A percentile compares a stretch with the other conserved stretches of the same genome.
phyloP scores from a whole-genome alignment of 2,113 vertebrate genomes.

The Siphamia tubifer region DNA sequence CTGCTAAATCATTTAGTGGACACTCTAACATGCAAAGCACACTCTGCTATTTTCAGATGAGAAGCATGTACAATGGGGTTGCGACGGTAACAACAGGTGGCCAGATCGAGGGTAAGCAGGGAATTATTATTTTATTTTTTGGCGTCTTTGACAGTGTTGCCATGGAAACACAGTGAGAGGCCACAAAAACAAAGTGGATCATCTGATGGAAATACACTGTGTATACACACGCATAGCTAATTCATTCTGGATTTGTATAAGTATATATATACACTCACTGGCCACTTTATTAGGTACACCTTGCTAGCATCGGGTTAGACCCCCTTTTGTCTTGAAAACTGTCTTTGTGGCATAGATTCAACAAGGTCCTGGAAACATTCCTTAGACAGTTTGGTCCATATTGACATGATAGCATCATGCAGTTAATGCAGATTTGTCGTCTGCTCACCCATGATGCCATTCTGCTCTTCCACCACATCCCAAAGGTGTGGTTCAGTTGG shows the following conservation, averaged over 20 bases:
- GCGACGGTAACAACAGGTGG: constrained; percentile 55
- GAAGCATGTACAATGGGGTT: constrained; percentile 33
- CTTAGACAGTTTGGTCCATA: too few species aligned
- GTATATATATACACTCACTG: too few species aligned
- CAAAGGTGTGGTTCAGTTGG: too few species aligned
- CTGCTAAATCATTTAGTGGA: constrained; percentile 8
- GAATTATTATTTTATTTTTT: constrained; percentile 46
- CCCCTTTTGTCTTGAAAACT: too few species aligned
- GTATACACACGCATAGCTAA: not conserved
- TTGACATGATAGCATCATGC: too few species aligned
- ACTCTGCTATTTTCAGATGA: not conserved
- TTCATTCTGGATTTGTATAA: not conserved
- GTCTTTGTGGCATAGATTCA: too few species aligned
- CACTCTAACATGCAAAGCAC: constrained; percentile 5
- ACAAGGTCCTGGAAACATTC: too few species aligned
- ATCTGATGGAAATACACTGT: constrained; percentile 8
- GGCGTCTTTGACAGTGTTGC: constrained; percentile 42
- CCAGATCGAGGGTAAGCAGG: constrained; percentile 25
- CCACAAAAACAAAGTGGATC: constrained; percentile 6
- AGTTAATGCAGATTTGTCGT: too few species aligned
- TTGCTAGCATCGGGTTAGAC: too few species aligned
- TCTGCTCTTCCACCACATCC: too few species aligned
- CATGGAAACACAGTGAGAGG: constrained; percentile 39
- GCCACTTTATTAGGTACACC: too few species aligned
- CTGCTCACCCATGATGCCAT: too few species aligned